These are phyloP conservation scores for Hemichromis elongatus DNA, from an alignment of 2,113 vertebrate species.

Conservation along the genomic window DNA sequence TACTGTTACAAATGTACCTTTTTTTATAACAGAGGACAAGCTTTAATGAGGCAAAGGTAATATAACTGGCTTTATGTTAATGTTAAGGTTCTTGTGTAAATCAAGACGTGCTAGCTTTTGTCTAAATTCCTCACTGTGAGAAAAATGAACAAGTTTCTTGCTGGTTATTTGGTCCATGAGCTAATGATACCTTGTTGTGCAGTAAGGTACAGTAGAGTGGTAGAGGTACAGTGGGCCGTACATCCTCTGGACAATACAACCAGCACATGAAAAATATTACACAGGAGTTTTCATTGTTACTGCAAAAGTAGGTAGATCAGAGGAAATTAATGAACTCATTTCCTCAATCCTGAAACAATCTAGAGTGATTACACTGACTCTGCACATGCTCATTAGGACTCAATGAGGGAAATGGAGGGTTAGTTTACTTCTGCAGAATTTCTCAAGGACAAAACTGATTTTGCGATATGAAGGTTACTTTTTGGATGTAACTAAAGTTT, in stretches of 20 bases:
- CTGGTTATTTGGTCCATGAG: neutral
- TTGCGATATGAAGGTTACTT: neutral
- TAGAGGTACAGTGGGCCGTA: neutral
- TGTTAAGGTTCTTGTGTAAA: neutral
- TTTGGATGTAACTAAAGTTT: neutral
- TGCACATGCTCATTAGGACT: neutral
- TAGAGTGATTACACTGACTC: neutral
- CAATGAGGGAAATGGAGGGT: neutral
- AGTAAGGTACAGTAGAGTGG: neutral
- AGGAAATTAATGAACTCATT: neutral
- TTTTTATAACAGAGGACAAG: neutral
- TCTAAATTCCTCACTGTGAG: neutral
- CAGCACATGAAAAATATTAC: neutral
- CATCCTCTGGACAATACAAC: neutral
- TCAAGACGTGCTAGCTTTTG: neutral
- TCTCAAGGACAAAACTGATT: neutral
- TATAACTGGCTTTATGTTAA: neutral
- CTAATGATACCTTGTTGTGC: neutral
- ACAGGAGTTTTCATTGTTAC: neutral
- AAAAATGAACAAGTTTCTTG: neutral
- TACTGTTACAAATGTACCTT: neutral
- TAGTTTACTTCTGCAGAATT: neutral
- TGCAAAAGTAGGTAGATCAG: neutral
- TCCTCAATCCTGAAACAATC: neutral
- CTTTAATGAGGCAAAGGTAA: neutral